Base-by-base conservation (phyloP, 1,140 invertebrate species). In the Platyura marginata region DNA sequence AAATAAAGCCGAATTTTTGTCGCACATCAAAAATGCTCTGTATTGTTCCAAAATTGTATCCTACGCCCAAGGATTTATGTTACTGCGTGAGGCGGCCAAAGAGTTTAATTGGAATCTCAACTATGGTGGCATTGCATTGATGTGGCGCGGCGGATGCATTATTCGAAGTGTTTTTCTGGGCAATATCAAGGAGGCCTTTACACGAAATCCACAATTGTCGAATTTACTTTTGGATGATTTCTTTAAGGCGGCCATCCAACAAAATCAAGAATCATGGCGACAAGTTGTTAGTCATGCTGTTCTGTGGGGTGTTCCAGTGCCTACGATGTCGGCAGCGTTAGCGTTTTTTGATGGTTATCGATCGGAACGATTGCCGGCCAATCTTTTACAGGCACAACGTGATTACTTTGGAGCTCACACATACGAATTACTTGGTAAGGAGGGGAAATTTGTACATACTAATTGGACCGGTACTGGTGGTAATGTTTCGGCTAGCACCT, bases 81-180 rank as follows among this genome's bases (percentile, higher is more conserved):
- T 98, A 39, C 69, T 99, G 49, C 70, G 87, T 37, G 91, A 98
- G 65, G 93, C 94, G 20, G 92, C 92, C 1, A 80, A 82, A 52
- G 70, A 81, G 44, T 80, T 92, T 50, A 75, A 79, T 0, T 99
- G 95, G 96, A 81, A 92, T 43, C 67, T 99, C 13, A 98, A 99
- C 64, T 95, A 97, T 56, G 95, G 95, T 39, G 87, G 85, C 29
- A 97, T 99, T 53, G 95, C 96, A 13, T 66, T 98, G 1, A 99
- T 99, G 95, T 99, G 96, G 96, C 73, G 95, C 49, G 96, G 96
- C 19, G 96, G 96, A 23, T 99, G 96, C 60, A 99, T 99, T 56
- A 99, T 98, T 56, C 74, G 93, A 58, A 85, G 90, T 60, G 84
- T 75, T 1, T 98, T 99, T 62, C 68, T 99, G 43, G 93, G 91